Base-by-base conservation (phyloP, 2,888 invertebrate species). In the Rhagonycha lutea region DNA sequence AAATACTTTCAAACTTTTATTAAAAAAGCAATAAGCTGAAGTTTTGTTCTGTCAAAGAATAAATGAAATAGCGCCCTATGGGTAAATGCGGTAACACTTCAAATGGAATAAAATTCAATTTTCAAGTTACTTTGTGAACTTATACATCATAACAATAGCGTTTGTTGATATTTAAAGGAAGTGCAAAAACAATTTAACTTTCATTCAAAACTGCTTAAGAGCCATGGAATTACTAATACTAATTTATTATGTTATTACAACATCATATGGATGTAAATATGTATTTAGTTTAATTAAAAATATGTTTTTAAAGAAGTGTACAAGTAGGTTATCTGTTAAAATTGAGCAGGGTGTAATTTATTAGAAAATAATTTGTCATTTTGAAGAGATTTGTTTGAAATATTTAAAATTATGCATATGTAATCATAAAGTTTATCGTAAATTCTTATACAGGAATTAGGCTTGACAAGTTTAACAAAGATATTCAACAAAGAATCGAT, bases 401-500 rank as follows among this genome's bases (percentile, higher is more conserved):
- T 7, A 47, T 47, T 47, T n/a, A 47, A 47, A 47, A 47, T 47
- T 47, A 47, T 47, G 47, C 47, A 65, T 8, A 65, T 14, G 24
- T 65, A 65, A 65, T 65, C 63, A 24, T n/a, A 65, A 24, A 14
- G 24, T 65, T 65, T 65, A 26, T 65, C 63, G 3, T 65, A 24
- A 23, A 26, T 14, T 63, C 26, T 65, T 24, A 12, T 65, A 65
- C n/a, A 47, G 32, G 26, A 72, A 67, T 72, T 72, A 65, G 60
- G 18, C 14, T 47, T 14, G 67, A 72, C 63, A 72, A 12, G 29
- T 60, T 47, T 47, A 71, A 71, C 65, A 71, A 63, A 63, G 71
- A 63, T 12, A 63, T 67, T 60, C 14, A 11, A 67, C 65, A 67
- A 61, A n/a, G 68, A 72, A 72, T 72, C 72, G 28, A 72, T 72